Evolutionary conservation across 2,888 invertebrate species (phyloP), one percentile per base, ranked within the genome.

Genomic region (Drosophila niveifrons): DNA sequence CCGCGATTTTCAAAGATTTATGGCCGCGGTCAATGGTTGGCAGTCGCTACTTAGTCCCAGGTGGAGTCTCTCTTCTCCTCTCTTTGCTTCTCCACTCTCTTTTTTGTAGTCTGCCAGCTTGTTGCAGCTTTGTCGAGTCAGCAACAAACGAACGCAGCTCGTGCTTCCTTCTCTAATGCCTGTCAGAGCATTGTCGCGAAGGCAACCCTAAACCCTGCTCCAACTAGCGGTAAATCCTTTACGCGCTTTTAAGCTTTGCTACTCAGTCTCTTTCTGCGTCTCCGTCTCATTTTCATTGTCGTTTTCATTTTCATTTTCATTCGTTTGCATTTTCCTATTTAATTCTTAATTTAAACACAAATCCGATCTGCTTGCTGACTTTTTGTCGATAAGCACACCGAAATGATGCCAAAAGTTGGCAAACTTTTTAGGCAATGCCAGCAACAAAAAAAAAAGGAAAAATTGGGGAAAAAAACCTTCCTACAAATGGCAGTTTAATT

Each of bases 1-100:
- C 62, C 86, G 83, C 83, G 89, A 83, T 80, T 86, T 74, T 36
- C 66, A 55, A 87, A 91, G 90, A 90, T 90, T 90, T 91, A 90
- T 91, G 82, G 82, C 58, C 65, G 79, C 66, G 85, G 78, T 66
- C 66, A 72, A 55, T 65, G 62, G 46, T 58, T 67, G 69, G 69
- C 72, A 51, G 59, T 17, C 52, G 61, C 76, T 79, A 66, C 80
- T 80, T 69, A 77, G 72, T 50, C 34, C 34, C 75, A 78, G 78
- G 72, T 81, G 73, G 56, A 47, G 55, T 48, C 41, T 4, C 13
- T 9, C 3, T 10, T 47, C 17, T 7, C 9, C 13, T 1, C 36
- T 0, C 10, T 41, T 0, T 8, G 10, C 4, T 6, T 4, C n/a
- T 46, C 10, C 47, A n/a, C n/a, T 23, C 23, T 23, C 23, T 23